Percentiles rank a stretch among this genome's conserved stretches.
Evolutionary conservation across 2,888 invertebrate species (phyloP).

Genomic region (Heteropelma amictum): DNA sequence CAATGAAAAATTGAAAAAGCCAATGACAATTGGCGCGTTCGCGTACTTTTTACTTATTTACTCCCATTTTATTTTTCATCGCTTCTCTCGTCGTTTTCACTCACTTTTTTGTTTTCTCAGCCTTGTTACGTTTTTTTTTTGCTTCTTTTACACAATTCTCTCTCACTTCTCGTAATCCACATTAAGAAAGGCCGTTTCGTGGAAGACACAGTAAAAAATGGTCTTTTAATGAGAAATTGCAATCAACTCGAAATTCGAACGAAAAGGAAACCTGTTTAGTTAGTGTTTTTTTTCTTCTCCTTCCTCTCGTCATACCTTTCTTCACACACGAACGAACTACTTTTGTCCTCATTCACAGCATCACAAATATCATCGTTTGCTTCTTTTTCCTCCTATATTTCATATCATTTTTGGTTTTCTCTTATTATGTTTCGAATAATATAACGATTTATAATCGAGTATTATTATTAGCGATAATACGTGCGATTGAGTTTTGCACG

Average conservation of each 20-base stretch:
- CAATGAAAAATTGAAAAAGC: conserved; percentile 47
- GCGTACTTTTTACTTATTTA: not conserved
- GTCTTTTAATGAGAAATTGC: conserved; percentile 60
- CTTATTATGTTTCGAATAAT: conserved; percentile 52
- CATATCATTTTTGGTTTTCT: not conserved
- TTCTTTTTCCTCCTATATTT: conserved; percentile 35
- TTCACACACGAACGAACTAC: conserved; percentile 58
- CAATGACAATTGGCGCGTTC: conserved; percentile 39
- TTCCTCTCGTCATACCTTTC: conserved; percentile 22
- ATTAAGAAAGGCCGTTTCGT: conserved; percentile 64
- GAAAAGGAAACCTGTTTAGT: conserved; percentile 46
- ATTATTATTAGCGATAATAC: conserved; percentile 23
- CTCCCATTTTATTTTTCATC: conserved; percentile 34
- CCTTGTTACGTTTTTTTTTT: conserved; percentile 34
- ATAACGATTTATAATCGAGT: conserved; percentile 58
- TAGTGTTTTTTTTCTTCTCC: conserved; percentile 8
- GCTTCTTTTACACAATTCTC: conserved; percentile 25
- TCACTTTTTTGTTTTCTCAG: conserved; percentile 24
- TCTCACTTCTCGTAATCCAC: conserved; percentile 54
- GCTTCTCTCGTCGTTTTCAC: conserved; percentile 29
- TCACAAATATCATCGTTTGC: conserved; percentile 59
- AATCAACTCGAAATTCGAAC: conserved; percentile 32
- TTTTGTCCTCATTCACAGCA: conserved; percentile 55
- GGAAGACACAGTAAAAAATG: conserved; percentile 65
- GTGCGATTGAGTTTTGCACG: conserved; percentile 32